Percentiles rank a stretch among this genome's conserved stretches.
phyloP scores from a whole-genome alignment of 2,113 vertebrate genomes.

The Prionailurus bengalensis region DNA sequence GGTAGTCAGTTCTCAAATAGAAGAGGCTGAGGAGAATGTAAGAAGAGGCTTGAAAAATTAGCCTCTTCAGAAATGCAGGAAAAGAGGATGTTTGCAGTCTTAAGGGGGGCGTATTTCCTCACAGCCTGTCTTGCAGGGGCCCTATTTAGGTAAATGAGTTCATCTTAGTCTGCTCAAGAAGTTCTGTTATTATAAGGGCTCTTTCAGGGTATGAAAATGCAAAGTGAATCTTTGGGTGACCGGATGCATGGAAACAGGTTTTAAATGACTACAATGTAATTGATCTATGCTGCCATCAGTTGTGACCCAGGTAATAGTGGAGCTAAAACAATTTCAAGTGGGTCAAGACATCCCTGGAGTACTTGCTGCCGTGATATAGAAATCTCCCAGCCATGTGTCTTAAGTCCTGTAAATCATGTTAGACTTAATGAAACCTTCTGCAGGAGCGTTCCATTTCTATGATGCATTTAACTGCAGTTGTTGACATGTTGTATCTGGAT shows the following conservation, averaged over 20 bases:
- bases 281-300: conserved; percentile 85
- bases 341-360: conserved; percentile 86
- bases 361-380: conserved; percentile 85
- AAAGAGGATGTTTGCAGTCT: conserved; percentile 48
- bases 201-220: conserved; percentile 75
- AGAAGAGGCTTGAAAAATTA: conserved; percentile 31
- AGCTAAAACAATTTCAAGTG: conserved; percentile 87
- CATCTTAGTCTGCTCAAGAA: conserved; percentile 37
- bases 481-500: conserved; percentile 79
- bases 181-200: conserved; percentile 73
- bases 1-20: conserved; percentile 56
- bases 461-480: conserved; percentile 81
- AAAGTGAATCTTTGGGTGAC: conserved; percentile 81
- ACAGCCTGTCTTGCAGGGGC: conserved; percentile 13
- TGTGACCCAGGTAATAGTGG: conserved; percentile 87
- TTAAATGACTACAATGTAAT: conserved; percentile 85
- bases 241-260: conserved; percentile 78
- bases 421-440: conserved; percentile 86
- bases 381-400: conserved; percentile 85
- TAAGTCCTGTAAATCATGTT: conserved; percentile 86
- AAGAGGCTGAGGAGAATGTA: conserved; percentile 18
- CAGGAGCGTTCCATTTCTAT: conserved; percentile 79
- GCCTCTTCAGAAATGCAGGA: background rate
- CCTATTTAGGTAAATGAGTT: conserved; percentile 76
- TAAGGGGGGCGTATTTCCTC: conserved; percentile 13